A percentile compares a stretch with the other conserved stretches of the same genome.
phyloP scores from a whole-genome alignment of 2,797 vertebrate species.

The Xenentodon cancila region DNA sequence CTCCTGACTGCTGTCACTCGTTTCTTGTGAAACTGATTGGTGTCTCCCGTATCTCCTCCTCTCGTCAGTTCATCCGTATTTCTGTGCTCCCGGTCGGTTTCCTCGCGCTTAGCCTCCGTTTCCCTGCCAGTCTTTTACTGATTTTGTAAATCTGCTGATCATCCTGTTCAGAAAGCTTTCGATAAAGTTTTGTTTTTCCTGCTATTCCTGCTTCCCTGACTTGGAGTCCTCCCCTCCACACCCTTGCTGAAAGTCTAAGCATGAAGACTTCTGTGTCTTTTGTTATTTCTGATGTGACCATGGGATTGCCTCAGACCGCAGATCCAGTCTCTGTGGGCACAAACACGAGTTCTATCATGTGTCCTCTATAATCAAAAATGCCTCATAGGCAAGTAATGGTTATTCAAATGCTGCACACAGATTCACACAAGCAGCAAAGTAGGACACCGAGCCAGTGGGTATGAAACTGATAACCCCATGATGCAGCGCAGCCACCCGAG shows the following conservation, averaged over 20 bases:
- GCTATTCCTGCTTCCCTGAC: too few relatives aligned
- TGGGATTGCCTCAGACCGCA: slow-evolving; percentile 29
- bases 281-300: slow-evolving; percentile 7
- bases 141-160: too few relatives aligned
- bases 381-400: slow-evolving; percentile 4
- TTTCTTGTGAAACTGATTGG: too few relatives aligned
- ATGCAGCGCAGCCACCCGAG: slow-evolving; percentile 12
- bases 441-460: slow-evolving; percentile 42
- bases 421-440: slow-evolving; percentile 35
- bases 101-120: too few relatives aligned
- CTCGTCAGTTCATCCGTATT: too few relatives aligned
- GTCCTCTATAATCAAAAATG: slow-evolving; percentile 26
- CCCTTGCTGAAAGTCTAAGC: not conserved
- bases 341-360: slow-evolving; percentile 45
- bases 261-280: not conserved
- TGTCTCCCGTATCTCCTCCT: too few relatives aligned
- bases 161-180: too few relatives aligned
- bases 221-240: too few relatives aligned
- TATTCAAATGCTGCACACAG: slow-evolving; percentile 14
- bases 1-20: too few relatives aligned
- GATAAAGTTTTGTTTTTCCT: too few relatives aligned
- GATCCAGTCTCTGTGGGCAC: slow-evolving; percentile 6
- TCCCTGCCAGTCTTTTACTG: too few relatives aligned
- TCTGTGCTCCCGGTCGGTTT: too few relatives aligned
- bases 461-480: slow-evolving; percentile 43